These are phyloP conservation scores for Drosophila pseudoananassae DNA, from an alignment of 1,140 invertebrate genomes.

Conservation along the genomic window DNA sequence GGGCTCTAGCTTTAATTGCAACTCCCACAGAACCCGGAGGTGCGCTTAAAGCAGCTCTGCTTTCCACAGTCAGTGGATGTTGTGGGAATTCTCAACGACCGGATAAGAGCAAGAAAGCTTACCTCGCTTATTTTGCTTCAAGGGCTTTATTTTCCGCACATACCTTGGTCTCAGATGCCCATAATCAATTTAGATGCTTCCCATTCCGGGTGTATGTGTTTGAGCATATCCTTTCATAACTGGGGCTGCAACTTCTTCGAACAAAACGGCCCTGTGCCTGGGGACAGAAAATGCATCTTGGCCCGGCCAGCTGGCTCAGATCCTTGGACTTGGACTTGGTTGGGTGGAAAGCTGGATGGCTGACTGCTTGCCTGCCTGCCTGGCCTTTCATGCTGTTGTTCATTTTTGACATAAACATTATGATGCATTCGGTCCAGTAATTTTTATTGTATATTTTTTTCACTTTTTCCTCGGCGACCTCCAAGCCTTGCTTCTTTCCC, in stretches of 20 bases:
- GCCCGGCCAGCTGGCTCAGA: slow-evolving; percentile 21
- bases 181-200: slow-evolving; percentile 72
- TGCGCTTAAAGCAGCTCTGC: slow-evolving; percentile 23
- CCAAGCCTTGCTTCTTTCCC: slow-evolving; percentile 4
- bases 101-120: neutral
- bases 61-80: neutral
- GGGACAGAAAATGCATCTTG: slow-evolving; percentile 57
- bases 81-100: neutral
- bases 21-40: slow-evolving; percentile 13
- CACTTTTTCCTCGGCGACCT: slow-evolving; percentile 38
- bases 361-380: slow-evolving; percentile 1
- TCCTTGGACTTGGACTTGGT: slow-evolving; percentile 29
- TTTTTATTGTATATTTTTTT: slow-evolving; percentile 80
- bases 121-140: neutral
- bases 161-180: slow-evolving; percentile 36
- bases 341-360: neutral
- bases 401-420: slow-evolving; percentile 80
- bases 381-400: slow-evolving; percentile 69
- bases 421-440: slow-evolving; percentile 81
- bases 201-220: slow-evolving; percentile 30
- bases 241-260: slow-evolving; percentile 46
- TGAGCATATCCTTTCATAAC: slow-evolving; percentile 46
- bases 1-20: slow-evolving; percentile 35
- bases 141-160: slow-evolving; percentile 3
- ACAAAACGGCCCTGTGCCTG: slow-evolving; percentile 49